Evolutionary conservation across 2,113 vertebrate species (phyloP).

Genomic region (Martes martes): DNA sequence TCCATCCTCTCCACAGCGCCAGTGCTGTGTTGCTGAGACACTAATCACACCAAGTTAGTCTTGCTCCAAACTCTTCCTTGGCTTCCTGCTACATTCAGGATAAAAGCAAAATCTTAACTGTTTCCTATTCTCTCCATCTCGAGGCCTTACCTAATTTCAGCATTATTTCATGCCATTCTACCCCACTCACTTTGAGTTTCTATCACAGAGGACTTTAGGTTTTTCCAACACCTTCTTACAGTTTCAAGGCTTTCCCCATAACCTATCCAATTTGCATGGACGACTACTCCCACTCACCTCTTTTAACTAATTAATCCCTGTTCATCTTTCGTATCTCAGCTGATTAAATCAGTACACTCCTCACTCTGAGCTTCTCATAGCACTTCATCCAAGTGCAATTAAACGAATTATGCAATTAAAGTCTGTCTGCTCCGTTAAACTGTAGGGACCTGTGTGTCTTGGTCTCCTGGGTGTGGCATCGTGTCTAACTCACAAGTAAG

Average conservation of each 20-base stretch:
- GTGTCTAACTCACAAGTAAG: neutral
- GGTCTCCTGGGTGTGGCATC: constrained; percentile 11
- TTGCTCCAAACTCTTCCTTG: neutral
- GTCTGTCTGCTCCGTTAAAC: constrained; percentile 1
- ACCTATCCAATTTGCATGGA: constrained; percentile 9
- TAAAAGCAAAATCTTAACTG: neutral
- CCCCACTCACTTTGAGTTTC: neutral
- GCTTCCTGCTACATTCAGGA: neutral
- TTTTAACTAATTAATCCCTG: constrained; percentile 54
- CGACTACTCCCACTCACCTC: neutral
- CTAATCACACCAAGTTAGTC: neutral
- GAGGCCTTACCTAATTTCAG: neutral
- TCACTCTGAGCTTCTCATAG: neutral
- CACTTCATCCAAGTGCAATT: constrained; percentile 52
- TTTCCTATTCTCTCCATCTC: neutral
- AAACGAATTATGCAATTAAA: constrained; percentile 61
- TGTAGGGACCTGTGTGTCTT: neutral
- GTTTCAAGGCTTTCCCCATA: neutral
- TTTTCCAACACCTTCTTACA: neutral
- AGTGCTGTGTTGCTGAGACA: neutral
- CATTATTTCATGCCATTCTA: neutral
- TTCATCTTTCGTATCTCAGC: constrained; percentile 17
- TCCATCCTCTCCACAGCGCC: neutral
- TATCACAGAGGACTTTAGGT: neutral
- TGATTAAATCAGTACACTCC: constrained; percentile 31